Evolutionary conservation across 2,113 vertebrate species (phyloP).

Genomic region (Nibea coibor): DNA sequence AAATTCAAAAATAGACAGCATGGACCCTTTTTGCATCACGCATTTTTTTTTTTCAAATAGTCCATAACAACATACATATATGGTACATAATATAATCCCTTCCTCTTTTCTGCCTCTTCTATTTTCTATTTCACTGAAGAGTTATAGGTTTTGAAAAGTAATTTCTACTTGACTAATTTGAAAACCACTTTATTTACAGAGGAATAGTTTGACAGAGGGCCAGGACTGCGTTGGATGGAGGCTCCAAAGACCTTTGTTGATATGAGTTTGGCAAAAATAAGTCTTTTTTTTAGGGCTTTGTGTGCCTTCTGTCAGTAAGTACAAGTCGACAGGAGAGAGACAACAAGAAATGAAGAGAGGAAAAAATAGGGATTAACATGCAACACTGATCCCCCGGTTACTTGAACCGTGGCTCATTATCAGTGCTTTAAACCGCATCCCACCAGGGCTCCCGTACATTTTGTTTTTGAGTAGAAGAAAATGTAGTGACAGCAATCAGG

Average conservation of each 20-base stretch:
- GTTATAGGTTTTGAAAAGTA: not conserved
- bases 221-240: not conserved
- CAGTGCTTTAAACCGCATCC: fast-evolving
- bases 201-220: not conserved
- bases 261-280: not conserved
- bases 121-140: not conserved
- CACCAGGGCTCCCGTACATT: not conserved
- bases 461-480: not conserved
- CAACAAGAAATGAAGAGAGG: not conserved
- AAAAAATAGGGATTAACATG: not conserved
- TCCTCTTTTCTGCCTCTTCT: not conserved
- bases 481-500: not conserved
- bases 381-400: too few species aligned
- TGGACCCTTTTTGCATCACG: not conserved
- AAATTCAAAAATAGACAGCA: not conserved
- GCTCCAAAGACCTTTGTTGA: not conserved
- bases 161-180: not conserved
- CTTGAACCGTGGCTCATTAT: not conserved
- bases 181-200: not conserved
- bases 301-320: not conserved
- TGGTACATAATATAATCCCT: not conserved
- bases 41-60: not conserved
- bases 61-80: not conserved
- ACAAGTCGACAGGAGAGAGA: not conserved
- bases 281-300: not conserved